Percentiles rank a stretch among this genome's conserved stretches.
Evolutionary conservation across 2,797 vertebrate genomes (phyloP).

Genomic region (Pipistrellus pygmaeus): DNA sequence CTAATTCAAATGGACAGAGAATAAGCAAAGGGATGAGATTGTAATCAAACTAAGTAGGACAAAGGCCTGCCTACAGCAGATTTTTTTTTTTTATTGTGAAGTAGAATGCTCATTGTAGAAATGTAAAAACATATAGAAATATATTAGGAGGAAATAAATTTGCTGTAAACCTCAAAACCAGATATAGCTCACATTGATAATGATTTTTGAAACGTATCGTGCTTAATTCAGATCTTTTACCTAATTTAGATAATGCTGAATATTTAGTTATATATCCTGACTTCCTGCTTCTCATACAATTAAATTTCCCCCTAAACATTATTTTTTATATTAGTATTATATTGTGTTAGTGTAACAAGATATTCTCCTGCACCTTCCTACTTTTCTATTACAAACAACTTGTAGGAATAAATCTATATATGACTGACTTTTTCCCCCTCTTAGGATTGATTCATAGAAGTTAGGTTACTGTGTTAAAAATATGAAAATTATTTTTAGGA

Average conservation of each 20-base stretch:
- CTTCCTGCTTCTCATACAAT: slow-evolving; percentile 47
- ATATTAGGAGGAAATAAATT: slow-evolving; percentile 37
- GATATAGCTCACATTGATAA: slow-evolving; percentile 7
- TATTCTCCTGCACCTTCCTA: neutral
- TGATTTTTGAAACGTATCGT: slow-evolving; percentile 18
- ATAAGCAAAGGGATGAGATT: neutral
- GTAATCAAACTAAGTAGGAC: neutral
- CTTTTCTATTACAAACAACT: slow-evolving; percentile 10
- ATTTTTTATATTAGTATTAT: slow-evolving; percentile 22
- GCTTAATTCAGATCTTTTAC: slow-evolving; percentile 18
- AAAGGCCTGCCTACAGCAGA: neutral
- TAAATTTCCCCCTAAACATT: slow-evolving; percentile 3
- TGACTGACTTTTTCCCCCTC: neutral
- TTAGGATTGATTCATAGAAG: neutral
- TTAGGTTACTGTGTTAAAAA: slow-evolving; percentile 37
- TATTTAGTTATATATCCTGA: slow-evolving; percentile 23
- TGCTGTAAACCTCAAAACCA: neutral
- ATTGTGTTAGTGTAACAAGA: neutral
- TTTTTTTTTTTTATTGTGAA: neutral
- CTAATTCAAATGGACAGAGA: neutral
- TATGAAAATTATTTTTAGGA: slow-evolving; percentile 58
- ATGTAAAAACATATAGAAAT: neutral
- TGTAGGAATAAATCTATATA: slow-evolving; percentile 7
- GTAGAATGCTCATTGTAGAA: neutral
- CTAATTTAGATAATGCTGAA: slow-evolving; percentile 14